phyloP scores from a whole-genome alignment of 2,113 vertebrate genomes.

The Bombycilla garrulus region DNA sequence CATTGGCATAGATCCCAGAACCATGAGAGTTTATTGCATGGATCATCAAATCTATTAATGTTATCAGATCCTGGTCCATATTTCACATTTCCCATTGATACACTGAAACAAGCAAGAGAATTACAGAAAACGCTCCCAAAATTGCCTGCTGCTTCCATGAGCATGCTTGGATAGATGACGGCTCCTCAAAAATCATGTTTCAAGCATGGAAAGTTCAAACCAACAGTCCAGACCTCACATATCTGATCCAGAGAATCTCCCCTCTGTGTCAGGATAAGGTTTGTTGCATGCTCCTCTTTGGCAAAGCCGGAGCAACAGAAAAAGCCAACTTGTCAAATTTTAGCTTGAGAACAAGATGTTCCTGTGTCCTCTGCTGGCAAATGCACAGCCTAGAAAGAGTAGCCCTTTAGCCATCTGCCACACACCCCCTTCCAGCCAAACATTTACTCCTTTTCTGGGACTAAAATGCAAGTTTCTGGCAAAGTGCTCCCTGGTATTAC shows the following conservation, averaged over 20 bases:
- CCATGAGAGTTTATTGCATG: neutral
- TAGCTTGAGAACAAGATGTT: conserved; percentile 39
- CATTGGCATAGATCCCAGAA: neutral
- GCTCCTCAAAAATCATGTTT: neutral
- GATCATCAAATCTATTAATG: neutral
- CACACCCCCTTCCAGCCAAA: neutral
- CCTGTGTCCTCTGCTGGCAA: conserved; percentile 25
- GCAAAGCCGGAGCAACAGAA: neutral
- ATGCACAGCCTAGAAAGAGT: neutral
- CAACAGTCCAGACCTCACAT: neutral
- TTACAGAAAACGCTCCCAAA: neutral
- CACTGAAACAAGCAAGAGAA: neutral
- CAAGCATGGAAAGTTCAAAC: neutral
- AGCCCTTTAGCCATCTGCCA: conserved; percentile 17
- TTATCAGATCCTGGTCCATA: neutral
- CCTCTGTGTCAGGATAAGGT: neutral
- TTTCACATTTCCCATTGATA: neutral
- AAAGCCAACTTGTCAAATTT: conserved; percentile 22
- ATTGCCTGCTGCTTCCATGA: neutral
- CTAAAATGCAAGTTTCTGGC: neutral
- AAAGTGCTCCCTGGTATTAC: neutral
- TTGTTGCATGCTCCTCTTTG: neutral
- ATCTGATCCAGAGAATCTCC: neutral
- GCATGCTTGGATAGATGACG: neutral
- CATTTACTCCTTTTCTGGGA: neutral